Evolutionary conservation across 2,113 vertebrate species (phyloP).

Genomic region (Petrocephalus zakoni): DNA sequence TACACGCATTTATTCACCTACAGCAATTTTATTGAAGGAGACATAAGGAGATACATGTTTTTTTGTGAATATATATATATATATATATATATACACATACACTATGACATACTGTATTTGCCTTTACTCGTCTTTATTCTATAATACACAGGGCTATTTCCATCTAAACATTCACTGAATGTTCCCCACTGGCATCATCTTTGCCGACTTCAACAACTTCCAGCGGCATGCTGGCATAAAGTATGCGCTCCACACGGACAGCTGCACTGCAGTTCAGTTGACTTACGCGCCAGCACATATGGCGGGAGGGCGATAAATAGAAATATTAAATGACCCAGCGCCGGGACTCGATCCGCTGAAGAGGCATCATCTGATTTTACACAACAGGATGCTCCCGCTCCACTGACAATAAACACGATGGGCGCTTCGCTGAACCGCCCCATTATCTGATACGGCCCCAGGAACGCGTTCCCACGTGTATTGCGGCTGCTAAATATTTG

Average conservation of each 20-base stretch:
- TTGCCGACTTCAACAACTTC: conserved; percentile 76
- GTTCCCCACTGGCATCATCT: conserved; percentile 74
- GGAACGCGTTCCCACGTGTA: neutral
- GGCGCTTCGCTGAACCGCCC: neutral
- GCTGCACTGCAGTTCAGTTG: conserved; percentile 79
- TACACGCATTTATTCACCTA: neutral
- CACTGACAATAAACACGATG: neutral
- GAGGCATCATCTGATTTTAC: conserved; percentile 15
- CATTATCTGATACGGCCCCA: neutral
- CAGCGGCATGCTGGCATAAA: conserved; percentile 80
- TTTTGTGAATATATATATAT: neutral
- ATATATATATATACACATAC: too few relatives aligned
- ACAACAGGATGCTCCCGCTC: conserved; percentile 10
- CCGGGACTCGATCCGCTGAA: conserved; percentile 31
- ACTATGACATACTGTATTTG: neutral
- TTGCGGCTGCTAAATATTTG: neutral
- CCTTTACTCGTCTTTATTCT: neutral
- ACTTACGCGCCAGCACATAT: conserved; percentile 77
- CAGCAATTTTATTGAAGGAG: neutral
- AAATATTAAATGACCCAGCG: conserved; percentile 72
- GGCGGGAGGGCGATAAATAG: conserved; percentile 77
- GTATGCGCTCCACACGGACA: conserved; percentile 74
- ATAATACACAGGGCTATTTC: conserved; percentile 68
- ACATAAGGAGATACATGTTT: too few relatives aligned
- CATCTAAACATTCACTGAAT: conserved; percentile 81